These are phyloP conservation scores for Drosophila saltans DNA, from an alignment of 1,140 invertebrate species.

Conservation along the genomic window DNA sequence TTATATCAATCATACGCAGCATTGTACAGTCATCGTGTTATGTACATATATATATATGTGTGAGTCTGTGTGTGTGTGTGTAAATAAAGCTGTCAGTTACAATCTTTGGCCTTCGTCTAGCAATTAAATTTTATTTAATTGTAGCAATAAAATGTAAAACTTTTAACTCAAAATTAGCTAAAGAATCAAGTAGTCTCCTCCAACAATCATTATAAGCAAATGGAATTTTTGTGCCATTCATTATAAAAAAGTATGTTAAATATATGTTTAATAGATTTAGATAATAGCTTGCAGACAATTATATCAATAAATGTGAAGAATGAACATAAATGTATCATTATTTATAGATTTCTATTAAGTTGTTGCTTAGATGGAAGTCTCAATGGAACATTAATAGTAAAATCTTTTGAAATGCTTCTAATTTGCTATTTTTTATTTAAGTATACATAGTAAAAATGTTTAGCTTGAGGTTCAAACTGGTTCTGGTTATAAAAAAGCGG, in stretches of 20 bases:
- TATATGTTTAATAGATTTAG: slow-evolving; percentile 13
- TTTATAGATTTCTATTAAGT: too few species aligned
- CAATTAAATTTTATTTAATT: slow-evolving; percentile 39
- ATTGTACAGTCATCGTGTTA: not conserved
- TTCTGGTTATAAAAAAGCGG: too few species aligned
- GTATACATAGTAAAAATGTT: too few species aligned
- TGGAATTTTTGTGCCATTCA: not conserved
- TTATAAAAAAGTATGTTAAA: not conserved
- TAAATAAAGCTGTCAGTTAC: slow-evolving; percentile 40
- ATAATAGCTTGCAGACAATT: too few species aligned
- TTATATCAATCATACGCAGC: slow-evolving; percentile 60
- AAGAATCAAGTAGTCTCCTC: not conserved
- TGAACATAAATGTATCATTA: too few species aligned
- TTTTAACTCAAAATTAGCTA: not conserved
- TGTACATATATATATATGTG: slow-evolving; percentile 9
- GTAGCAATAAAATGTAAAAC: slow-evolving; percentile 36
- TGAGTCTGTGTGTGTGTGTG: not conserved
- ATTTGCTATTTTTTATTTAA: too few species aligned
- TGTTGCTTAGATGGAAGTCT: too few species aligned
- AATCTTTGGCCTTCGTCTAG: slow-evolving; percentile 15
- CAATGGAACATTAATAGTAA: too few species aligned
- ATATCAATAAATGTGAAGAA: too few species aligned
- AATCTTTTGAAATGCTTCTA: too few species aligned
- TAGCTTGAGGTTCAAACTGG: too few species aligned
- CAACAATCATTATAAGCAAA: slow-evolving; percentile 5